Percentiles rank a stretch among this genome's conserved stretches.
Conservation (phyloP, 2,113 vertebrate species). For the Oxyura jamaicensis region DNA sequence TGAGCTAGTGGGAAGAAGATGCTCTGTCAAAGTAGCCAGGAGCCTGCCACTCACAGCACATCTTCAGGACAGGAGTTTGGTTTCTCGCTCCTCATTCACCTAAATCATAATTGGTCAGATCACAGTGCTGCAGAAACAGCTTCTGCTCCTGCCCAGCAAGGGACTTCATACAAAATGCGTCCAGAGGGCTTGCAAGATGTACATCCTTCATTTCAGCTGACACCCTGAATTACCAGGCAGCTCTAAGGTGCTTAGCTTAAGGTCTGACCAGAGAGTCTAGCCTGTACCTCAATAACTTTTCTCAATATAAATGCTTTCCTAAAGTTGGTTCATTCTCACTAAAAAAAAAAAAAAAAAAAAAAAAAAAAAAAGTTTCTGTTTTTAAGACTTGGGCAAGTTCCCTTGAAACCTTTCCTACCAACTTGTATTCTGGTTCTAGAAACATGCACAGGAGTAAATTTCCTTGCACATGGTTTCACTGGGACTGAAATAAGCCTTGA, state of each 20-base stretch:
- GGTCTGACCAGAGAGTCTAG: background rate
- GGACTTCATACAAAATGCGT: background rate
- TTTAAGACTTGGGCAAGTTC: background rate
- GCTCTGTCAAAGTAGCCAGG: background rate
- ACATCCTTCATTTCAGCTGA: background rate
- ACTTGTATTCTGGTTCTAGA: background rate
- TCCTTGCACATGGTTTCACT: background rate
- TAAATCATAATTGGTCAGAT: background rate
- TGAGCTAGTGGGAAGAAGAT: background rate
- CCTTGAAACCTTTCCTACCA: background rate
- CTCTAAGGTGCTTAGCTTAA: background rate
- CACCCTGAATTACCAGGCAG: background rate
- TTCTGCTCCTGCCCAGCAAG: background rate
- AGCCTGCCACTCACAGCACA: fast-evolving
- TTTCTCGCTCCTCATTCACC: background rate
- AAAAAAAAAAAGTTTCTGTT: background rate
- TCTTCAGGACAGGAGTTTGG: fast-evolving
- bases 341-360: background rate
- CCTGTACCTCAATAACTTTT: background rate
- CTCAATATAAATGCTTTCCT: background rate
- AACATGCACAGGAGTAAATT: background rate
- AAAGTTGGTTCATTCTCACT: background rate
- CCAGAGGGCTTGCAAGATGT: background rate
- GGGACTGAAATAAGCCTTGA: background rate
- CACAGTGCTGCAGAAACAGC: background rate